Evolutionary conservation across 1,140 invertebrate genomes (phyloP).

Genomic region (Drosophila varians): DNA sequence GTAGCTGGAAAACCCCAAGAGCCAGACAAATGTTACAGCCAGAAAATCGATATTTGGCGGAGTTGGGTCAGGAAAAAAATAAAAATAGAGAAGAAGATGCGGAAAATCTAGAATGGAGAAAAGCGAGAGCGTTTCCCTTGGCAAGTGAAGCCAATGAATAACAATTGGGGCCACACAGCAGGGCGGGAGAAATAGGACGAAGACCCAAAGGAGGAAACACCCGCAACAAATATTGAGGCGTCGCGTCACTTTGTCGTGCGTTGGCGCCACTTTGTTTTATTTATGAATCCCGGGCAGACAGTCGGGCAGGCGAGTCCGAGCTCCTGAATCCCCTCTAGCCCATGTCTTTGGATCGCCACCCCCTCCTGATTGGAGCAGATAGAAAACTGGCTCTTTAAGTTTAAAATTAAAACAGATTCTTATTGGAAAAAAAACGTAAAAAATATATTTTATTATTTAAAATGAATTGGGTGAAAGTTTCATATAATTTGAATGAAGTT

Average conservation of each 20-base stretch:
- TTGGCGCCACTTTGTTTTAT: slow-evolving; percentile 77
- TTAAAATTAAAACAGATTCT: no score
- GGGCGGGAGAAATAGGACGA: not conserved
- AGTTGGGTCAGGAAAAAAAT: slow-evolving; percentile 51
- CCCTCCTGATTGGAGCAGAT: not conserved
- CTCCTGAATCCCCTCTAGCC: slow-evolving; percentile 6
- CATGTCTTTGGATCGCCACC: not conserved
- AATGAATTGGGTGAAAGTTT: not conserved
- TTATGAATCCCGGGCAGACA: slow-evolving; percentile 66
- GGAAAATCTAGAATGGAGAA: slow-evolving; percentile 7
- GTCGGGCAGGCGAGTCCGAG: slow-evolving; percentile 25
- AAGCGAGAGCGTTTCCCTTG: slow-evolving; percentile 3
- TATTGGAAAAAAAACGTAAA: no score
- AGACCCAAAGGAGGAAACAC: slow-evolving; percentile 8
- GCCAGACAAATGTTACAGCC: slow-evolving; percentile 67
- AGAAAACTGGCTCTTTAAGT: not conserved
- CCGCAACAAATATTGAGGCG: slow-evolving; percentile 33
- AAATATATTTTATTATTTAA: not conserved
- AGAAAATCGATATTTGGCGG: slow-evolving; percentile 69
- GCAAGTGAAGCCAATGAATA: slow-evolving; percentile 75
- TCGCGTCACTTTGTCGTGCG: slow-evolving; percentile 68
- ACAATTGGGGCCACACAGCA: slow-evolving; percentile 47
- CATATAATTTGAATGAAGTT: not conserved
- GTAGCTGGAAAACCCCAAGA: slow-evolving; percentile 49
- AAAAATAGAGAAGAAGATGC: no score